phyloP scores from a whole-genome alignment of 2,113 vertebrate genomes.

The Cephalopterus ornatus region DNA sequence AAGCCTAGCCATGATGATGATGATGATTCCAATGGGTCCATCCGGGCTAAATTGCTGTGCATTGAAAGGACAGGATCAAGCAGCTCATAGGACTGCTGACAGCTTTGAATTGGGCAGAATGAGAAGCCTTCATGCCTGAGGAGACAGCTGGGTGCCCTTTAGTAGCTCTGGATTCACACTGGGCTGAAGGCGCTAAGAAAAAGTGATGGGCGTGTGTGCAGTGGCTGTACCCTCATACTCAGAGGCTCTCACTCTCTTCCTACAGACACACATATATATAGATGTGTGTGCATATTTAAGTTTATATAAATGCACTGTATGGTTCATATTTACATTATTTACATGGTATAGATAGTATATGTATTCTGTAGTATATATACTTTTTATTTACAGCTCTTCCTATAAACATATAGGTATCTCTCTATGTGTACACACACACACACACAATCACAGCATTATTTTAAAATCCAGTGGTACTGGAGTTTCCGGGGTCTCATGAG shows the following conservation, averaged over 20 bases:
- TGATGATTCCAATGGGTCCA: neutral
- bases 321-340: neutral
- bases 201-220: neutral
- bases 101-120: neutral
- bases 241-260: neutral
- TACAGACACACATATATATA: neutral
- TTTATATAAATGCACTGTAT: neutral
- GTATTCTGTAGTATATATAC: neutral
- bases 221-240: neutral
- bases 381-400: neutral
- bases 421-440: neutral
- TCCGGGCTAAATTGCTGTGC: neutral
- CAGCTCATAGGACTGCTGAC: neutral
- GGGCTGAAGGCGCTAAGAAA: neutral
- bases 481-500: neutral
- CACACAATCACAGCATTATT: neutral
- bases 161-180: neutral
- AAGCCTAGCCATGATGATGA: no score
- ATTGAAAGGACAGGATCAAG: neutral
- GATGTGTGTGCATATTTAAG: neutral
- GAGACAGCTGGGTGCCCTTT: neutral
- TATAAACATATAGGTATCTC: neutral
- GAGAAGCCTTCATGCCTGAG: neutral
- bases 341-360: neutral
- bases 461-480: neutral